Conservation (phyloP, 2,797 vertebrate genomes). For the Artibeus jamaicensis region DNA sequence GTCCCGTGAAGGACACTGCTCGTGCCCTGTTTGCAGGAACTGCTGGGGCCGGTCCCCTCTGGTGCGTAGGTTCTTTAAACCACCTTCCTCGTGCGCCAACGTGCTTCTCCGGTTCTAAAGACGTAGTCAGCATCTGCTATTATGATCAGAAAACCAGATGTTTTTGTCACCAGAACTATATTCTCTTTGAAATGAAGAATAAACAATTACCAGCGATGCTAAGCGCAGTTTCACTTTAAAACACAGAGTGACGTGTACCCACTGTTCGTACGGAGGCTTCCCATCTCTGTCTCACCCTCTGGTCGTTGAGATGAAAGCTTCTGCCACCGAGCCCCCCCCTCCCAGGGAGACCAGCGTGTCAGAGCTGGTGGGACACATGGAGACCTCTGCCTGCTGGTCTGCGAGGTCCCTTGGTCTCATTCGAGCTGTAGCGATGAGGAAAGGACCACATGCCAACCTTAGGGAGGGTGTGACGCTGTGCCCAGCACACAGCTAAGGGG, state of each 20-base stretch:
- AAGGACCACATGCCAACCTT: neutral
- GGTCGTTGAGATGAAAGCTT: neutral
- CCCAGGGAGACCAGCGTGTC: neutral
- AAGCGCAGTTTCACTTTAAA: neutral
- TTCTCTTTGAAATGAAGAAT: neutral
- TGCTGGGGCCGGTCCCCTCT: neutral
- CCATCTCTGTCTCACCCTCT: neutral
- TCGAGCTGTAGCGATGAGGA: neutral
- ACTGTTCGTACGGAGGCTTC: neutral
- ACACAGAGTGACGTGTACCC: neutral
- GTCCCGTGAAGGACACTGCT: neutral
- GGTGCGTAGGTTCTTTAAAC: neutral
- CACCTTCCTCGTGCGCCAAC: neutral
- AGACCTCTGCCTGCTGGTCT: neutral
- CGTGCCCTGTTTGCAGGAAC: neutral
- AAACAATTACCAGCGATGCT: neutral
- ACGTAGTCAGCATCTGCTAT: neutral
- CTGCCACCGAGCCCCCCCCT: neutral
- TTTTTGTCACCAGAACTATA: neutral
- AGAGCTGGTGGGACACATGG: neutral
- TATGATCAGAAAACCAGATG: neutral
- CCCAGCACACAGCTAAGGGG: neutral
- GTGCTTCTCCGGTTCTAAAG: slow-evolving; percentile 24
- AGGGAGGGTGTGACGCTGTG: neutral
- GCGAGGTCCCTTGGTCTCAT: neutral